Evolutionary conservation across 2,888 invertebrate genomes (phyloP).

Genomic region (Euphydryas editha): DNA sequence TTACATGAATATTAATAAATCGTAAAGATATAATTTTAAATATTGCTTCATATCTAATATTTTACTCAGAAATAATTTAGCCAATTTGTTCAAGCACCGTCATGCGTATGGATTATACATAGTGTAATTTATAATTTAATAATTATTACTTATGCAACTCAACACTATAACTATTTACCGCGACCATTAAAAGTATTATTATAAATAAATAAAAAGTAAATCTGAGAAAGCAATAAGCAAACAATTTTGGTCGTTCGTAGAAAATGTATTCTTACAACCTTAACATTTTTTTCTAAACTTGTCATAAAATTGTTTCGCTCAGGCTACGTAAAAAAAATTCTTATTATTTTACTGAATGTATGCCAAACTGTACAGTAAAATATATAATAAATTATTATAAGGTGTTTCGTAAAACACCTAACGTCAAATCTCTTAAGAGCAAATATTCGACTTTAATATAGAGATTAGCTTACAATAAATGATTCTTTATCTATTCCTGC

Average conservation of each 20-base stretch:
- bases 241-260: no score
- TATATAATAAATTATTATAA: no score
- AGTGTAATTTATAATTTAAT: slow-evolving; percentile 22
- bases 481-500: slow-evolving; percentile 27
- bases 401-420: background rate
- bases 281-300: no score
- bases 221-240: background rate
- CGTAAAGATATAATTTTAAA: slow-evolving; percentile 13
- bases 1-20: slow-evolving; percentile 15
- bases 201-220: background rate
- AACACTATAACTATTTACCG: background rate
- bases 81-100: slow-evolving; percentile 27
- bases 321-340: no score
- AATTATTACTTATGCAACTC: slow-evolving; percentile 15
- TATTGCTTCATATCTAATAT: background rate
- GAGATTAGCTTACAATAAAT: background rate
- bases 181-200: background rate
- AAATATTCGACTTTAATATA: background rate
- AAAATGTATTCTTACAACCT: no score
- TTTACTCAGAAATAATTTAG: background rate
- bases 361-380: no score
- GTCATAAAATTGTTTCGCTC: no score
- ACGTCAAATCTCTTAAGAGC: background rate
- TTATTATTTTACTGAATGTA: no score
- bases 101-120: slow-evolving; percentile 13